Evolutionary conservation across 2,888 invertebrate genomes (phyloP), one percentile per base, ranked within the genome.

Genomic region (Saturnia pavonia): DNA sequence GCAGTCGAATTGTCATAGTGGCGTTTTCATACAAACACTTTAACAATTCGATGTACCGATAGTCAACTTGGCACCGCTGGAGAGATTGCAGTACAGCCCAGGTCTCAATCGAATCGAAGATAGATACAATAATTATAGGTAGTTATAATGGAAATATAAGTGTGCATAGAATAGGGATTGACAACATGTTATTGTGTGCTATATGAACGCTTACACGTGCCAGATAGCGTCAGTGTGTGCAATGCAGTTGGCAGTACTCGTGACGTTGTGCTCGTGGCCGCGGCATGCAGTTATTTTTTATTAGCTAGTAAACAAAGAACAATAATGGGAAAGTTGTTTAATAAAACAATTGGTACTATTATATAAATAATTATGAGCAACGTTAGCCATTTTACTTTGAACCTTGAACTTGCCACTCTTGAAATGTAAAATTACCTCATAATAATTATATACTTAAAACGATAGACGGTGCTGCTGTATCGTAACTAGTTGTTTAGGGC

Each of bases 181-280:
- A 42, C 9, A 54, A 9, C 34, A 12, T 69, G 65, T 78, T 75
- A 69, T 68, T 75, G 73, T 74, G 77, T 81, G 82, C 78, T 67
- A 75, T 80, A 76, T 75, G 75, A 74, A 81, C 73, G 78, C 81
- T 86, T 87, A 86, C 87, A 87, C 87, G 87, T 86, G 87, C 82
- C 86, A 80, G 66, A 67, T 74, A 19, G 42, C 68, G 72, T 70
- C 74, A 72, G 71, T 84, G 85, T 84, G 85, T 86, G 86, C 82
- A 79, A 77, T 80, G 82, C 82, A 79, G 78, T 79, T 70, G 70
- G 70, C 70, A 73, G 73, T 78, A 73, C 72, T 78, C 78, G 79
- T 76, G 78, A 76, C 77, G 74, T n/a, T n/a, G n/a, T n/a, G n/a
- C n/a, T n/a, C n/a, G n/a, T n/a, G n/a, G 71, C 78, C 77, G 79